Evolutionary conservation across 2,113 vertebrate genomes (phyloP), one percentile per base, ranked within the genome.

Genomic region (Crotalus tigris): DNA sequence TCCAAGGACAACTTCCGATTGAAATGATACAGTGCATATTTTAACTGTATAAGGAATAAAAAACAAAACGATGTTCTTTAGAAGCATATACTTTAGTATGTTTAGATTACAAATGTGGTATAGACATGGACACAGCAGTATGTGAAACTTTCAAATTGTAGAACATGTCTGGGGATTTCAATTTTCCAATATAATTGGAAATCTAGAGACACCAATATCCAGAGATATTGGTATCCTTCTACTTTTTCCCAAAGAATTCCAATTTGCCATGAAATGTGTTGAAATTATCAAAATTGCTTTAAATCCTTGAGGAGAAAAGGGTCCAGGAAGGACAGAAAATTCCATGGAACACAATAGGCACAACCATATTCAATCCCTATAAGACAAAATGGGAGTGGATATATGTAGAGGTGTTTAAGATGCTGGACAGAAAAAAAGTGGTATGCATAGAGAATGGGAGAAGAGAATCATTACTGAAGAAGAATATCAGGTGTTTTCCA

Each of bases 1-100:
- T 98, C 98, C 97, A 99, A 93, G 0, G 98, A 98, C 91, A 99
- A 96, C 94, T 99, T 99, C 90, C 98, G 98, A 97, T 98, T 99
- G 88, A 98, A 97, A 95, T 99, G 98, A 95, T 98, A 97, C 95
- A 99, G 96, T 33, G 98, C 98, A 90, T 98, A 99, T 10, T 94
- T 95, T 4, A 61, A 11, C 99, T 99, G 91, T 55, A 93, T 93
- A 91, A 91, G 96, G 92, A 96, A 89, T 19, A 61, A 89, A 92
- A 88, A 75, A 44, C 26, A 49, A 64, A 85, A 58, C 33, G 0
- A 51, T 51, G 9, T 51, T 51, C 49, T 51, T 51, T 51, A 51
- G 49, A 10, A 51, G 8, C 49, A 51, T 51, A 51, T 51, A 51
- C 49, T 44, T 81, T 17, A 61, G 11, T 33, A 90, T n/a, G 21